Percentiles rank a stretch among this genome's conserved stretches.
phyloP scores from a whole-genome alignment of 2,888 invertebrate genomes.

The Phyllotreta cruciferae region DNA sequence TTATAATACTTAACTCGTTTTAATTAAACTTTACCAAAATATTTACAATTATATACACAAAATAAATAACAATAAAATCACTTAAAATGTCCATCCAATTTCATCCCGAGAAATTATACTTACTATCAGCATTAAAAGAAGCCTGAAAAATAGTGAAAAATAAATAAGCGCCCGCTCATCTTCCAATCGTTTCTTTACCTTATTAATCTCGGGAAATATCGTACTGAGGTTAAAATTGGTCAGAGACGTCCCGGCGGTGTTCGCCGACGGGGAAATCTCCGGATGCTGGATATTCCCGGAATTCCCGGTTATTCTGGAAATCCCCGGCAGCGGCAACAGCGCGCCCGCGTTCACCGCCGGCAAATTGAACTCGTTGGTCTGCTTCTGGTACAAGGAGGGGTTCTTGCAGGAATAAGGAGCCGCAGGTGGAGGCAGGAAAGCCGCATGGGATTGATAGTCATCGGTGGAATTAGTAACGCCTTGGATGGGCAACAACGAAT shows the following conservation, averaged over 20 bases:
- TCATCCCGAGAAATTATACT: no score
- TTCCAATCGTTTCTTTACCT: conserved; percentile 46
- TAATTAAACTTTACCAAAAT: no score
- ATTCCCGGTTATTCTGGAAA: no score
- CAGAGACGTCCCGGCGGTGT: conserved; percentile 62
- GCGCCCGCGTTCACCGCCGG: conserved; percentile 34
- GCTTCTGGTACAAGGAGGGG: conserved; percentile 54
- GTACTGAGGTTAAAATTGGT: conserved; percentile 85
- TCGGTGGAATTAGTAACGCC: conserved; percentile 58
- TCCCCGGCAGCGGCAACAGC: conserved; percentile 50
- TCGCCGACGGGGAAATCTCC: conserved; percentile 53
- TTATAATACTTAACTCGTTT: no score
- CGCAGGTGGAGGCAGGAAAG: conserved; percentile 55
- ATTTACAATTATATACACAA: no score
- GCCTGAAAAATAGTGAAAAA: no score
- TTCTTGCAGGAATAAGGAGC: conserved; percentile 58
- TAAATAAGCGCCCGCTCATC: no score
- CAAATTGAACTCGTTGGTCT: conserved; percentile 45
- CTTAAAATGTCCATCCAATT: no score
- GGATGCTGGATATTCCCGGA: conserved; percentile 52
- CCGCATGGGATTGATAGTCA: conserved; percentile 57
- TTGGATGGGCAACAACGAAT: conserved; percentile 57
- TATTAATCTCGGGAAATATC: conserved; percentile 84
- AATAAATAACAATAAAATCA: no score
- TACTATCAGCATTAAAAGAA: no score